These are phyloP conservation scores for Chroicocephalus ridibundus DNA, from an alignment of 2,113 vertebrate genomes.

Conservation along the genomic window DNA sequence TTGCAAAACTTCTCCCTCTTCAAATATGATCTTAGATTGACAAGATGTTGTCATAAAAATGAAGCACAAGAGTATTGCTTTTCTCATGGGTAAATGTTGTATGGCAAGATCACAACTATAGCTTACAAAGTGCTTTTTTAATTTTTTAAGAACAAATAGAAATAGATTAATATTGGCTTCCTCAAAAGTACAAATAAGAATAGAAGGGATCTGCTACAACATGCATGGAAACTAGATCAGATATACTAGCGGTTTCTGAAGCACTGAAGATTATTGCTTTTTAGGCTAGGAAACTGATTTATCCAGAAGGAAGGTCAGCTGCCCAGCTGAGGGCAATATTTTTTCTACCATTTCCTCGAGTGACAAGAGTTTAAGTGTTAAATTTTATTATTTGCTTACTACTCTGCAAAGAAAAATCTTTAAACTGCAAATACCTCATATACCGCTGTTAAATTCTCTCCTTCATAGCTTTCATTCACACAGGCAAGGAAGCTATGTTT, in stretches of 20 bases:
- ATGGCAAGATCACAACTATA: neutral
- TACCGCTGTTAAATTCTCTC: neutral
- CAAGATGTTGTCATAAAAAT: neutral
- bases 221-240: neutral
- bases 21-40: neutral
- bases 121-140: neutral
- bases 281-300: neutral
- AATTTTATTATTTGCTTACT: neutral
- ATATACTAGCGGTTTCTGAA: neutral
- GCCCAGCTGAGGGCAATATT: neutral
- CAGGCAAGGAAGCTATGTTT: neutral
- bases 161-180: neutral
- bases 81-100: neutral
- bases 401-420: neutral
- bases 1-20: neutral
- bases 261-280: neutral
- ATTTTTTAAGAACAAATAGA: neutral
- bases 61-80: neutral
- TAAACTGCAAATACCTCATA: neutral
- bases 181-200: neutral
- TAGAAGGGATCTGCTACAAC: neutral
- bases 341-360: neutral
- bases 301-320: neutral
- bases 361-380: neutral
- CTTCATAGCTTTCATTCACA: neutral